Percentiles rank a stretch among this genome's conserved stretches.
These are phyloP conservation scores for Drosophila tanythrix DNA, from an alignment of 2,888 invertebrate genomes.

Conservation along the genomic window DNA sequence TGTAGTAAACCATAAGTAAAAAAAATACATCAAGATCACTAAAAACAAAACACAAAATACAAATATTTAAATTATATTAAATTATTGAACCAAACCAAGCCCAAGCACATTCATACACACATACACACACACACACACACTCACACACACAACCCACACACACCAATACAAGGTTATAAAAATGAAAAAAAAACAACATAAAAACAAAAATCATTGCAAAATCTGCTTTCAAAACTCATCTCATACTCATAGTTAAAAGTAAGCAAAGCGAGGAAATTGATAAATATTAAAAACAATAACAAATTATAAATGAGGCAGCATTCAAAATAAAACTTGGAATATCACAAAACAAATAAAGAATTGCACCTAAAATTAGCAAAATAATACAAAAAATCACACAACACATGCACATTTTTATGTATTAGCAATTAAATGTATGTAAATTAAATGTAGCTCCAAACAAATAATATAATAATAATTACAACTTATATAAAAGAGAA, in stretches of 20 bases:
- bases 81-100: constrained; percentile 72
- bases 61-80: constrained; percentile 67
- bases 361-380: constrained; percentile 40
- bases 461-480: constrained; percentile 38
- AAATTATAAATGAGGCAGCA: constrained; percentile 57
- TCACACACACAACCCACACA: constrained; percentile 20
- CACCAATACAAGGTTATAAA: constrained; percentile 35
- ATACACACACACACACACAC: constrained; percentile 28
- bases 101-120: constrained; percentile 64
- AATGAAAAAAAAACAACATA: constrained; percentile 33
- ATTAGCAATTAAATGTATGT: constrained; percentile 61
- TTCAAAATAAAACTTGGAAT: constrained; percentile 36
- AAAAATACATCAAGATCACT: constrained; percentile 26
- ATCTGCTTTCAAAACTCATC: constrained; percentile 79
- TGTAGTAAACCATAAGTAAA: constrained; percentile 64
- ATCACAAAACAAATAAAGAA: constrained; percentile 6
- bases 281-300: constrained; percentile 14
- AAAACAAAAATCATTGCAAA: constrained; percentile 67
- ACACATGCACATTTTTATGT: constrained; percentile 49
- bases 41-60: constrained; percentile 41
- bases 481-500: constrained; percentile 39
- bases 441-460: constrained; percentile 61
- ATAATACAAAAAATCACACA: constrained; percentile 2
- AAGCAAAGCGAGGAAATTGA: constrained; percentile 48
- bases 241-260: constrained; percentile 76